A percentile compares a stretch with the other conserved stretches of the same genome.
Conservation (phyloP, 2,113 vertebrate genomes). For the Bubalus kerabau region DNA sequence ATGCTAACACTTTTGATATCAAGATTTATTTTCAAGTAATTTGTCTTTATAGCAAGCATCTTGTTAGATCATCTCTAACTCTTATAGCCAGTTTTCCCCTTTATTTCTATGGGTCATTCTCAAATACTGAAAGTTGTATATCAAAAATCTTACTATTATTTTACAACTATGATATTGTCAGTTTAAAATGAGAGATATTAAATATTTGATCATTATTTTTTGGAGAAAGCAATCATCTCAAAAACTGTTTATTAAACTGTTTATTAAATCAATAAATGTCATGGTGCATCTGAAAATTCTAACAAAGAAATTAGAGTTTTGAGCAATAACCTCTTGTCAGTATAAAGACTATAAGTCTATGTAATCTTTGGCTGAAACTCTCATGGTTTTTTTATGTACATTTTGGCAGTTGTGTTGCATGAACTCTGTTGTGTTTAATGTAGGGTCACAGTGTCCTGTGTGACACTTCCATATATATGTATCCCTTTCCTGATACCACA, state of each 20-base stretch:
- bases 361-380: not conserved
- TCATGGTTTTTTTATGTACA: not conserved
- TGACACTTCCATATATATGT: not conserved
- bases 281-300: not conserved
- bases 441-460: not conserved
- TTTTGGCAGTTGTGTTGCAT: not conserved
- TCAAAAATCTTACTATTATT: not conserved
- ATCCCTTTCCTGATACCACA: not conserved
- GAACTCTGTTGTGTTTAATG: not conserved
- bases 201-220: not conserved
- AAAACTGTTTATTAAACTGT: not conserved
- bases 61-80: not conserved
- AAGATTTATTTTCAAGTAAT: not conserved
- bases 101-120: not conserved
- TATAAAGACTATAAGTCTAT: not conserved
- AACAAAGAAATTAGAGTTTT: not conserved
- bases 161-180: not conserved
- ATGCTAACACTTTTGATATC: not conserved
- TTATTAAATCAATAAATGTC: not conserved
- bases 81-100: not conserved
- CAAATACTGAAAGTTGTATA: not conserved
- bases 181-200: not conserved
- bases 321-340: not conserved
- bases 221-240: not conserved
- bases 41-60: not conserved